Conservation (phyloP, 2,888 invertebrate species). For the Thymelicus lineola region DNA sequence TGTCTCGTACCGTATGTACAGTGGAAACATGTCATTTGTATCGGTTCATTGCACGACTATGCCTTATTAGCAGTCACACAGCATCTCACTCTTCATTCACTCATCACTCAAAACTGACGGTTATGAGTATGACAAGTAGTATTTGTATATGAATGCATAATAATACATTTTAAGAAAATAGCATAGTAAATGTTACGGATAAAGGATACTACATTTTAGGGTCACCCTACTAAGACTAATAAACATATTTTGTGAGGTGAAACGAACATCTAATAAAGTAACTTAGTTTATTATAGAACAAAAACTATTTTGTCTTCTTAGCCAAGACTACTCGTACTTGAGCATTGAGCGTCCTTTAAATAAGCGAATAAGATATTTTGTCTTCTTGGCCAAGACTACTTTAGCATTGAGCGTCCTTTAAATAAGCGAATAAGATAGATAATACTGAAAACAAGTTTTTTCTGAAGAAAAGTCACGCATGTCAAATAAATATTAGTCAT, state of each 20-base stretch:
- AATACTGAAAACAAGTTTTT: no score
- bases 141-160: slow-evolving; percentile 33
- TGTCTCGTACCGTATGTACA: not conserved
- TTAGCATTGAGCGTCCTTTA: no score
- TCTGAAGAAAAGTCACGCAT: not conserved
- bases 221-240: not conserved
- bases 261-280: not conserved
- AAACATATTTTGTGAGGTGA: not conserved
- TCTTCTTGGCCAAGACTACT: no score
- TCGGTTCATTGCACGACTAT: slow-evolving; percentile 44
- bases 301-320: no score
- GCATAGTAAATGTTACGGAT: not conserved
- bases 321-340: no score
- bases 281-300: no score
- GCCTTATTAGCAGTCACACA: slow-evolving; percentile 45
- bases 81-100: slow-evolving; percentile 25
- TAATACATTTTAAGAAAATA: not conserved
- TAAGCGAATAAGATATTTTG: no score
- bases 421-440: no score
- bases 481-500: not conserved
- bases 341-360: no score
- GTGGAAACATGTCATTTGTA: not conserved
- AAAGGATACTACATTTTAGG: not conserved
- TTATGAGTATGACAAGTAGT: slow-evolving; percentile 8
- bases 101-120: slow-evolving; percentile 27